A percentile compares a stretch with the other conserved stretches of the same genome.
These are phyloP conservation scores for Chelidonichthys spinosus DNA, from an alignment of 2,797 vertebrate genomes.

Conservation along the genomic window DNA sequence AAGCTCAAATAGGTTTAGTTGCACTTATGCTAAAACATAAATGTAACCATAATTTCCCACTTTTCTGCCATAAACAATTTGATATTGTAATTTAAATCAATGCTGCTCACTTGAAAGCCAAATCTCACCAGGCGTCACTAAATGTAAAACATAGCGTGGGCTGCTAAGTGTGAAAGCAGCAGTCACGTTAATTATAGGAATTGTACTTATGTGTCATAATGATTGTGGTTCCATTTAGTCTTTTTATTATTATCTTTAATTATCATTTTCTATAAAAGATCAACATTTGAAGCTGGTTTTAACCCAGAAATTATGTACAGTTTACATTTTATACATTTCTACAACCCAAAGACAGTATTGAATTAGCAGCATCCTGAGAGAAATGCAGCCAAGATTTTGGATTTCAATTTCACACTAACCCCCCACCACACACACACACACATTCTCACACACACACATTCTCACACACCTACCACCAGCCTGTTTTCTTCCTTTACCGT, in stretches of 20 bases:
- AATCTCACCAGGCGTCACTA: background rate
- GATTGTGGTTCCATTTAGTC: background rate
- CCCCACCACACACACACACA: background rate
- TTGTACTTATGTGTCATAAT: constrained; percentile 2
- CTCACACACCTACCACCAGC: background rate
- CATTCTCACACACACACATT: background rate
- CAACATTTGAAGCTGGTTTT: background rate
- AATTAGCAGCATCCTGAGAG: constrained; percentile 4
- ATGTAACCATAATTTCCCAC: background rate
- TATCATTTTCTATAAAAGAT: background rate
- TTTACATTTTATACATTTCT: constrained; percentile 5
- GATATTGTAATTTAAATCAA: constrained; percentile 23
- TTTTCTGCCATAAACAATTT: constrained; percentile 10
- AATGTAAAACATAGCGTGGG: constrained; percentile 10
- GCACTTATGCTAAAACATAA: constrained; percentile 12
- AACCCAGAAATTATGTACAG: background rate
- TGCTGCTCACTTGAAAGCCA: constrained; percentile 7
- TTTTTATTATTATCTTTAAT: background rate
- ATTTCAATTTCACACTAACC: constrained; percentile 42
- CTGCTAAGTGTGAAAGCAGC: constrained; percentile 11
- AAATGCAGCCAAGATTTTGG: constrained; percentile 25
- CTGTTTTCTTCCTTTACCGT: background rate
- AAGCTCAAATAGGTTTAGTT: constrained; percentile 2
- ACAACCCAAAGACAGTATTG: constrained; percentile 5
- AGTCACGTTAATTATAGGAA: constrained; percentile 13